Evolutionary conservation across 2,888 invertebrate species (phyloP).

Genomic region (Clusia tigrina): DNA sequence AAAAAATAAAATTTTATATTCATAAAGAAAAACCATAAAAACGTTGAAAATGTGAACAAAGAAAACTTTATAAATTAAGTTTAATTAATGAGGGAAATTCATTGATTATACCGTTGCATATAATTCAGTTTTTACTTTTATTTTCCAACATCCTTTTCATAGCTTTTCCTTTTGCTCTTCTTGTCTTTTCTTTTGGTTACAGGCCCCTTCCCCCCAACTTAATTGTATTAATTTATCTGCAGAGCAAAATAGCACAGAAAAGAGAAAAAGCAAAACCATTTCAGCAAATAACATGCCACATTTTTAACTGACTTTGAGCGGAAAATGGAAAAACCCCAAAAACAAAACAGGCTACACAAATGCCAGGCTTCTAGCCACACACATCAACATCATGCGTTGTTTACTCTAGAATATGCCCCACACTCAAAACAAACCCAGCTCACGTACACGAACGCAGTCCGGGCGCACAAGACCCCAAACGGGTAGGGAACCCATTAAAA

Average conservation of each 20-base stretch:
- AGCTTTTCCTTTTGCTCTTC: background rate
- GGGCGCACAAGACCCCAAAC: slow-evolving; percentile 13
- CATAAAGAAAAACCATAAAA: too few relatives aligned
- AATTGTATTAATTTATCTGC: too few relatives aligned
- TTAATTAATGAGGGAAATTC: background rate
- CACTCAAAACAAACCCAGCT: background rate
- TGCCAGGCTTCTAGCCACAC: background rate
- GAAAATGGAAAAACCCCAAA: background rate
- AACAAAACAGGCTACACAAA: background rate
- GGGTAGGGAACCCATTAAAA: slow-evolving; percentile 47
- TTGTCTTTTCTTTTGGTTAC: background rate
- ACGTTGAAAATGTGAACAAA: too few relatives aligned
- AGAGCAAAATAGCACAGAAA: background rate
- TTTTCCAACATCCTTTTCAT: background rate
- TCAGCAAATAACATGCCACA: slow-evolving; percentile 13
- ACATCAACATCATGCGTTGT: slow-evolving; percentile 1
- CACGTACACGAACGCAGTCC: background rate
- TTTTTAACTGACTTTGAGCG: background rate
- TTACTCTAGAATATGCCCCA: background rate
- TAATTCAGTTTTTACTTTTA: too few relatives aligned
- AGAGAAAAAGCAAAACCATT: background rate
- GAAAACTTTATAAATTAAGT: too few relatives aligned
- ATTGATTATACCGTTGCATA: too few relatives aligned
- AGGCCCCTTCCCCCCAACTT: too few relatives aligned
- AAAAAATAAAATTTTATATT: too few relatives aligned